These are phyloP conservation scores for Callionymus lyra DNA, from an alignment of 2,113 vertebrate species.

Conservation along the genomic window DNA sequence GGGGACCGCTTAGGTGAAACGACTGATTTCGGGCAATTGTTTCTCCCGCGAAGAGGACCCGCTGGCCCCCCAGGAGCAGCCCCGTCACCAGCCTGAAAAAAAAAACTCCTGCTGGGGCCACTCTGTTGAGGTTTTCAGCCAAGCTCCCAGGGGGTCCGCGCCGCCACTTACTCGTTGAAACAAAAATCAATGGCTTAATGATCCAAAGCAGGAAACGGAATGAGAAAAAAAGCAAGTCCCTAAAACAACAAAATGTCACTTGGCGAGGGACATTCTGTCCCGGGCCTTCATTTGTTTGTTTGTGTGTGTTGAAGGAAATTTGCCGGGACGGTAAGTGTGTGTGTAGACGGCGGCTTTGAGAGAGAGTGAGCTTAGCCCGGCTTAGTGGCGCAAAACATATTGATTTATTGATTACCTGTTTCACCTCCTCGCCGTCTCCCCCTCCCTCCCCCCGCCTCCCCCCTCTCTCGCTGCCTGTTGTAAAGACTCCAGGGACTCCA, in stretches of 20 bases:
- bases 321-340: slow-evolving; percentile 43
- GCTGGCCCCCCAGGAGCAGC: slow-evolving; percentile 51
- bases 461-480: slow-evolving; percentile 31
- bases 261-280: slow-evolving; percentile 64
- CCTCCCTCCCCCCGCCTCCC: slow-evolving; percentile 18
- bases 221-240: slow-evolving; percentile 60
- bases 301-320: slow-evolving; percentile 44
- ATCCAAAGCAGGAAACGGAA: slow-evolving; percentile 75
- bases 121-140: slow-evolving; percentile 62
- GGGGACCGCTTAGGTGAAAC: slow-evolving; percentile 32
- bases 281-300: slow-evolving; percentile 53
- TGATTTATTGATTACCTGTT: slow-evolving; percentile 68
- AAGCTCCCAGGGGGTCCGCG: slow-evolving; percentile 55
- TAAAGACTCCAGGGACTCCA: slow-evolving; percentile 36
- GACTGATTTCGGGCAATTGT: slow-evolving; percentile 51
- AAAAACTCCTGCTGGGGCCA: slow-evolving; percentile 65
- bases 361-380: slow-evolving; percentile 60
- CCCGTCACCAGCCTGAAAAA: slow-evolving; percentile 59
- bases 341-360: slow-evolving; percentile 29
- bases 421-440: slow-evolving; percentile 50
- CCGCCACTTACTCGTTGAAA: slow-evolving; percentile 67
- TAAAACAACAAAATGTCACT: slow-evolving; percentile 74
- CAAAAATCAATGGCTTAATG: slow-evolving; percentile 78
- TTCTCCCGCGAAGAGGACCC: slow-evolving; percentile 48
- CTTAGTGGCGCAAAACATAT: slow-evolving; percentile 67